Evolutionary conservation across 2,797 vertebrate species (phyloP), one percentile per base, ranked within the genome.

Genomic region (Lerista edwardsae): DNA sequence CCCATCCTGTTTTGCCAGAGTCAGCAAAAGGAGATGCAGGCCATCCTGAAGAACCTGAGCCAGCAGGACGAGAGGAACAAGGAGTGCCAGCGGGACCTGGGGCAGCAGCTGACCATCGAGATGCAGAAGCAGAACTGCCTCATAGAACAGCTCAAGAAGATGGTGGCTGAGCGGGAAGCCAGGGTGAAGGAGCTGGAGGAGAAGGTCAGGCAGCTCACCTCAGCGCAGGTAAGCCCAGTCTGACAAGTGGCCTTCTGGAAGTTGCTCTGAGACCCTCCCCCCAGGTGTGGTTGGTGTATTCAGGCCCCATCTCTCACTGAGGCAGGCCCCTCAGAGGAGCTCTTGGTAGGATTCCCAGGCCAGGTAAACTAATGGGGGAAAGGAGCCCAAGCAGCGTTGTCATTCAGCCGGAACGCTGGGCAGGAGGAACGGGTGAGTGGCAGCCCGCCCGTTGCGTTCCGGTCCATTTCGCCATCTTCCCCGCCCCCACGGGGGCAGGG

Each of bases 11-110:
- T 90, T 90, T 41, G 15, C 51, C 94, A 98, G 98, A 96, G 93
- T 86, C 97, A 97, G 91, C 97, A 98, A 92, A 96, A 94, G 64
- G 96, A 97, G 94, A 96, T 98, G 90, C 98, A 99, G 91, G 96
- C 96, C 61, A 93, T 96, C 65, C 86, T 99, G 79, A 93, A 88
- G 75, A 94, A 81, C 44, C 94, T 98, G 88, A 97, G 96, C 86
- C 95, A 95, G 76, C 96, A 97, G 85, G 96, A 96, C 0, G 83
- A 86, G 27, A 94, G 93, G 84, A 91, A 39, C 4, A 94, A 93
- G 55, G 93, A 91, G 1, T 85, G 86, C 57, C 94, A 91, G 87
- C 92, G 93, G 57, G 86, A 17, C 19, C 57, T 85, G 41, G 95
- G 83, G 67, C 93, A 94, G 14, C 92, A 93, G 80, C 90, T 93